These are phyloP conservation scores for Plecturocebus donacophilus DNA, from an alignment of 2,113 vertebrate genomes.

Conservation along the genomic window DNA sequence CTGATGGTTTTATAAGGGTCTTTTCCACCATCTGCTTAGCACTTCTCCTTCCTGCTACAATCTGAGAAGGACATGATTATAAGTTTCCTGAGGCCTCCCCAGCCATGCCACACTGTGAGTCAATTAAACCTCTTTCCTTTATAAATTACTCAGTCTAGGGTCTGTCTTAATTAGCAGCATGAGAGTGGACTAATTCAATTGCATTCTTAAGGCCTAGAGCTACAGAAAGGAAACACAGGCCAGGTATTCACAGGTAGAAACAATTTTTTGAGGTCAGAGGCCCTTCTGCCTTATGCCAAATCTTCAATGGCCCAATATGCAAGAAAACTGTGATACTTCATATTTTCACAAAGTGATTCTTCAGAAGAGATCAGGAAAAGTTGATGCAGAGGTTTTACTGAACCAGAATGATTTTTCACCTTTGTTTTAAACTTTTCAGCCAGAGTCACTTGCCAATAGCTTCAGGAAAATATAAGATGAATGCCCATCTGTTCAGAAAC, in stretches of 20 bases:
- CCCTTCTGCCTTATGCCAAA: not conserved
- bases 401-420: conserved; percentile 73
- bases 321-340: not conserved
- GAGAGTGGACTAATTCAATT: not conserved
- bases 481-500: conserved; percentile 71
- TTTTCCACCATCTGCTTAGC: too few species aligned
- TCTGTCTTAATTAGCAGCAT: too few species aligned
- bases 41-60: too few species aligned
- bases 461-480: conserved; percentile 75
- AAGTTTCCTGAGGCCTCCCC: too few species aligned
- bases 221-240: not conserved
- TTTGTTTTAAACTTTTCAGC: conserved; percentile 73
- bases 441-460: conserved; percentile 73
- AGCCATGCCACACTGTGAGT: too few species aligned
- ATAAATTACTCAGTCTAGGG: too few species aligned
- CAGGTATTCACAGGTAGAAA: not conserved
- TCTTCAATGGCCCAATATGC: not conserved
- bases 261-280: not conserved
- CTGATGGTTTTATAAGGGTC: too few species aligned
- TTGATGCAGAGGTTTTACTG: conserved; percentile 39
- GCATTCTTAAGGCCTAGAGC: not conserved
- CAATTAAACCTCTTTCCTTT: too few species aligned
- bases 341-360: conserved; percentile 52
- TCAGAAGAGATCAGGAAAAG: conserved; percentile 66
- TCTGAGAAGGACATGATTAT: too few species aligned